These are phyloP conservation scores for Psammodynastes pulverulentus DNA, from an alignment of 2,113 vertebrate genomes.

Conservation along the genomic window DNA sequence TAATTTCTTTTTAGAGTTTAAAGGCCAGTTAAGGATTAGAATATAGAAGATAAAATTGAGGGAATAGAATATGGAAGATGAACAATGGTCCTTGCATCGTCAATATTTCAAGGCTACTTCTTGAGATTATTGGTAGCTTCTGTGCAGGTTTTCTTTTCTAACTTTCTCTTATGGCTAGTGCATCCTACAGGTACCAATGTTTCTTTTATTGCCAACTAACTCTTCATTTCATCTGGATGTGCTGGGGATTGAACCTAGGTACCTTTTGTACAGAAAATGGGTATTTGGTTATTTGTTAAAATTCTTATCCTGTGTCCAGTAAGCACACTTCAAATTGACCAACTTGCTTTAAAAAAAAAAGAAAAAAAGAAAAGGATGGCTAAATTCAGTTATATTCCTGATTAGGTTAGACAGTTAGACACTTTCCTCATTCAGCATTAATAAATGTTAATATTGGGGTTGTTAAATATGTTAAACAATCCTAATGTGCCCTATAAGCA, in stretches of 20 bases:
- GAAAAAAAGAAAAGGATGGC: not conserved
- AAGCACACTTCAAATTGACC: not conserved
- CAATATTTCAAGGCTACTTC: not conserved
- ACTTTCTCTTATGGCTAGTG: not conserved
- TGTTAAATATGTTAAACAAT: not conserved
- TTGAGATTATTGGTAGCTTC: not conserved
- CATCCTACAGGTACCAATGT: not conserved
- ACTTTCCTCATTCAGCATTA: not conserved
- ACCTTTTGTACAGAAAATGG: not conserved
- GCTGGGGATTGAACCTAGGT: not conserved
- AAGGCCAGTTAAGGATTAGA: not conserved
- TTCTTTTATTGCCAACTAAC: not conserved
- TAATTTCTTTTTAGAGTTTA: not conserved
- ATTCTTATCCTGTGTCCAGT: not conserved
- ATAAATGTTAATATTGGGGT: not conserved
- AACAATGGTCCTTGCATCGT: not conserved
- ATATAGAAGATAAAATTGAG: not conserved
- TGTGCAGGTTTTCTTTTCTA: not conserved
- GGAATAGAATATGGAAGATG: not conserved
- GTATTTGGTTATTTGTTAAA: not conserved
- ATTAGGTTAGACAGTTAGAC: not conserved
- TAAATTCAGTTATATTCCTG: not conserved
- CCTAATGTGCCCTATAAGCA: not conserved
- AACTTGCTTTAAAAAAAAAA: not conserved
- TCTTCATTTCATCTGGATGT: not conserved